phyloP scores from a whole-genome alignment of 1,140 invertebrate genomes.

The Drosophila arawakana region DNA sequence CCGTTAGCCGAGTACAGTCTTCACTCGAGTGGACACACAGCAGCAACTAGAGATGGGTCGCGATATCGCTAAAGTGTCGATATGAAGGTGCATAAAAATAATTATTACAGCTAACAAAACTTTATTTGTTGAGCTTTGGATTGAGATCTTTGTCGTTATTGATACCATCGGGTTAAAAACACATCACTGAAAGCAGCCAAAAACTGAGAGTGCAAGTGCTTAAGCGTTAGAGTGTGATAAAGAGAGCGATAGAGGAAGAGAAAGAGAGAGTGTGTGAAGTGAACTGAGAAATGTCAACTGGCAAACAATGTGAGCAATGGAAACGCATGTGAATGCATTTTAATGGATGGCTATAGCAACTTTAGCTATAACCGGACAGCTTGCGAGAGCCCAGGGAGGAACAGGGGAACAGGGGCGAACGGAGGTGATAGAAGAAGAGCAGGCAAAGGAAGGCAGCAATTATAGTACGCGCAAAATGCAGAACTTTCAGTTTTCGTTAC shows the following conservation, averaged over 20 bases:
- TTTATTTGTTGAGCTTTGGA: too few species aligned
- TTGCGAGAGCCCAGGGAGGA: neutral
- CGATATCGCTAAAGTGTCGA: neutral
- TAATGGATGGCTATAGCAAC: conserved; percentile 19
- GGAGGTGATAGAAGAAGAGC: neutral
- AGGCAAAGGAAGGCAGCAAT: conserved; percentile 13
- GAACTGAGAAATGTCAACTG: conserved; percentile 23
- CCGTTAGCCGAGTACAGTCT: conserved; percentile 39
- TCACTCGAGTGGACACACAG: conserved; percentile 36
- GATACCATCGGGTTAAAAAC: too few species aligned
- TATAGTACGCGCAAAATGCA: conserved; percentile 29
- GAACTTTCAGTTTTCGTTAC: conserved; percentile 38
- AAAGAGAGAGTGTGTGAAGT: neutral
- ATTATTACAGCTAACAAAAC: too few species aligned
- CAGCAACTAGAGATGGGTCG: neutral
- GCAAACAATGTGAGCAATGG: conserved; percentile 56
- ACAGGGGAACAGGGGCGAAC: neutral
- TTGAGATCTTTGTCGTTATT: too few species aligned
- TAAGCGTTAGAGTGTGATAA: neutral
- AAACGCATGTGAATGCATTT: conserved; percentile 66
- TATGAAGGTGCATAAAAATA: neutral
- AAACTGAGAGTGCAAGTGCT: neutral
- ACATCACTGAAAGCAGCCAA: neutral
- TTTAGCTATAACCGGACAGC: conserved; percentile 10
- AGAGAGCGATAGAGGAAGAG: neutral